Evolutionary conservation across 2,113 vertebrate species (phyloP).

Genomic region (Phalacrocorax carbo): DNA sequence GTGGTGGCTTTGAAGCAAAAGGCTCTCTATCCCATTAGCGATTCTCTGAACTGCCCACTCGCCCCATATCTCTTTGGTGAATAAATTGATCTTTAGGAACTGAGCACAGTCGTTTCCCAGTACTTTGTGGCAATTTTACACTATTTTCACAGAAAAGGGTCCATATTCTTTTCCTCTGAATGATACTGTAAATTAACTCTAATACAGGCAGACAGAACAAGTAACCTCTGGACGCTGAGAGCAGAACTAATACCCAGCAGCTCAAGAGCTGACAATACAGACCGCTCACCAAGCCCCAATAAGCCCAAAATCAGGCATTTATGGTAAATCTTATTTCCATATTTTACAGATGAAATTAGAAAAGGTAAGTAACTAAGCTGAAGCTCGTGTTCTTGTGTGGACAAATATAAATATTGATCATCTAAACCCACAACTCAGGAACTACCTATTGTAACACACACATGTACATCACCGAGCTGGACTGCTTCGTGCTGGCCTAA

Average conservation of each 20-base stretch:
- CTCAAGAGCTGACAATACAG: neutral
- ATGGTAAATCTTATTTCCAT: neutral
- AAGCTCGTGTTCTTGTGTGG: neutral
- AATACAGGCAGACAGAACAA: neutral
- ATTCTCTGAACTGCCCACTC: neutral
- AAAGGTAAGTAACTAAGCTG: neutral
- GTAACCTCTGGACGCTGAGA: neutral
- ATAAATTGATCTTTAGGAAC: constrained; percentile 34
- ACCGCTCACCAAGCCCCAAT: neutral
- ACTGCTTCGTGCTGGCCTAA: neutral
- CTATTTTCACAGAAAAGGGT: constrained; percentile 20
- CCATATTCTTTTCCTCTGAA: constrained; percentile 6
- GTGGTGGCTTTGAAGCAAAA: neutral
- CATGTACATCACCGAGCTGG: neutral
- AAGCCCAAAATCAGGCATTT: neutral
- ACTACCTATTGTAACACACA: neutral
- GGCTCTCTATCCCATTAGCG: neutral
- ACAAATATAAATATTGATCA: neutral
- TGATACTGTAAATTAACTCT: constrained; percentile 8
- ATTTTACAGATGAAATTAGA: neutral
- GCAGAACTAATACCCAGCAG: neutral
- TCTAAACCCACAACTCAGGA: neutral
- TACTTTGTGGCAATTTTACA: constrained; percentile 47
- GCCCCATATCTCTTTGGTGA: neutral
- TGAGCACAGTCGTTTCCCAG: constrained; percentile 14